Percentiles rank a stretch among this genome's conserved stretches.
Evolutionary conservation across 2,888 invertebrate species (phyloP).

Genomic region (Epistrophella euchroma): DNA sequence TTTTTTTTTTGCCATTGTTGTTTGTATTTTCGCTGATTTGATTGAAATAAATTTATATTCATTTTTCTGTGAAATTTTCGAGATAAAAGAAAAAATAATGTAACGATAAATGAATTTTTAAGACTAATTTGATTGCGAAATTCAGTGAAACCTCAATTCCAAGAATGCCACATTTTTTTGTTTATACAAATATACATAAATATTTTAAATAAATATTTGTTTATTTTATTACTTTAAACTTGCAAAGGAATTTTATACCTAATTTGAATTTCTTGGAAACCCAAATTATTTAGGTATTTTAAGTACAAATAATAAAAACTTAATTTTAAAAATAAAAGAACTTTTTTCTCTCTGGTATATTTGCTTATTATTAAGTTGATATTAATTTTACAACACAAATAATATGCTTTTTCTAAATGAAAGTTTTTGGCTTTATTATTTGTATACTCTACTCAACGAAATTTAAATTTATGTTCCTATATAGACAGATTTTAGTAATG

Average conservation of each 20-base stretch:
- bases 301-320: too few species aligned
- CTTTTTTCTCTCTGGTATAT: too few species aligned
- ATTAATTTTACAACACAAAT: too few species aligned
- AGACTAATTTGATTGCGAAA: neutral
- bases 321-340: too few species aligned
- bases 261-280: neutral
- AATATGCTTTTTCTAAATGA: too few species aligned
- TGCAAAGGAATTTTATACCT: neutral
- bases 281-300: too few species aligned
- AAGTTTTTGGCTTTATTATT: too few species aligned
- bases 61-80: neutral
- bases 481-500: too few species aligned
- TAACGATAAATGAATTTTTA: conserved; percentile 7
- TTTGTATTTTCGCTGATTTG: conserved; percentile 18
- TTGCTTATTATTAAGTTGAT: too few species aligned
- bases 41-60: neutral
- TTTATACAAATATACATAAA: too few species aligned
- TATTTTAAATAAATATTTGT: neutral
- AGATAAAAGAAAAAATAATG: conserved; percentile 1
- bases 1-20: conserved; percentile 17
- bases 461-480: too few species aligned
- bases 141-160: neutral
- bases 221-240: neutral
- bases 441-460: too few species aligned
- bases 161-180: neutral